Evolutionary conservation across 2,113 vertebrate species (phyloP).

Genomic region (Callopanchax toddi): DNA sequence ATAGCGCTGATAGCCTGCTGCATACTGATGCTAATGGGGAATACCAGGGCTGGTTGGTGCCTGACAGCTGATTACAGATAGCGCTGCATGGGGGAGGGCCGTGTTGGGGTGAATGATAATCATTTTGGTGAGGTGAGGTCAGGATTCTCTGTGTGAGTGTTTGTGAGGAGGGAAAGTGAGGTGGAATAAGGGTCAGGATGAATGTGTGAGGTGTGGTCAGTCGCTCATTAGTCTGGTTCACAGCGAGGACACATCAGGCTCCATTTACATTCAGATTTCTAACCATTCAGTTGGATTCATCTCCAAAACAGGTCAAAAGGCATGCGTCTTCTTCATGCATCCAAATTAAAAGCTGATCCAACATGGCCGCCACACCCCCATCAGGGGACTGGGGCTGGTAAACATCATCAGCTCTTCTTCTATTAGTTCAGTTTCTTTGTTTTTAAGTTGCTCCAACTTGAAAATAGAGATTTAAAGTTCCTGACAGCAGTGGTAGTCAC

Average conservation of each 20-base stretch:
- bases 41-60: slow-evolving; percentile 49
- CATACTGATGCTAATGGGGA: slow-evolving; percentile 76
- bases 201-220: slow-evolving; percentile 64
- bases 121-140: slow-evolving; percentile 30
- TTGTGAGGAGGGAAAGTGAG: slow-evolving; percentile 65
- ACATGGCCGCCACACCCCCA: too few relatives aligned
- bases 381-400: too few relatives aligned
- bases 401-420: too few relatives aligned
- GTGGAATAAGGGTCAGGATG: slow-evolving; percentile 65
- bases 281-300: neutral
- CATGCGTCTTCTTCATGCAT: neutral
- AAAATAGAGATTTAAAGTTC: too few relatives aligned
- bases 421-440: too few relatives aligned
- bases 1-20: slow-evolving; percentile 71
- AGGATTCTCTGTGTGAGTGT: slow-evolving; percentile 29
- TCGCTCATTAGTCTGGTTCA: slow-evolving; percentile 62
- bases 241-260: slow-evolving; percentile 46
- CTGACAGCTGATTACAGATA: slow-evolving; percentile 73
- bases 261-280: slow-evolving; percentile 53
- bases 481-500: too few relatives aligned
- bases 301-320: neutral
- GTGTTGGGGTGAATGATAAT: slow-evolving; percentile 54
- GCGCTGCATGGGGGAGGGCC: slow-evolving; percentile 20
- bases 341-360: neutral
- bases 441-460: too few relatives aligned